Evolutionary conservation across 2,113 vertebrate species (phyloP).

Genomic region (Hippoglossus stenolepis): DNA sequence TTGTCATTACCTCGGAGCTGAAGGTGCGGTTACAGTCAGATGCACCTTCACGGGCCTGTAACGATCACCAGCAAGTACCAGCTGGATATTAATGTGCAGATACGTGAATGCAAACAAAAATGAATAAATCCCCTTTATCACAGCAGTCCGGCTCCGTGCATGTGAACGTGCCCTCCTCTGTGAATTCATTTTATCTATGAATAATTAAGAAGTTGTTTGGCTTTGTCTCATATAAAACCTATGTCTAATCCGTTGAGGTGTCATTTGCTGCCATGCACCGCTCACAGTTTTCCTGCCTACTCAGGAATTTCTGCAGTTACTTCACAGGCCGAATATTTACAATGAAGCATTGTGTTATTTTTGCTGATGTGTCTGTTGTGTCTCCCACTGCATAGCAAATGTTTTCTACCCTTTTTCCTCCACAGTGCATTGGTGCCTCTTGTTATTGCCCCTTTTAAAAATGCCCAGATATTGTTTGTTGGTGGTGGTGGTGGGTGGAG

Average conservation of each 20-base stretch:
- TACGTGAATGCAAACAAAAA: not conserved
- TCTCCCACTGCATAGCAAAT: conserved; percentile 49
- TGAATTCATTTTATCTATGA: conserved; percentile 25
- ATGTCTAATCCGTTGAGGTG: not conserved
- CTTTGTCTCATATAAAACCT: not conserved
- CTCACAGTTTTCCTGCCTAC: conserved; percentile 38
- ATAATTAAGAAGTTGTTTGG: conserved; percentile 36
- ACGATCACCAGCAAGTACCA: not conserved
- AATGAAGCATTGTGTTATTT: conserved; percentile 64
- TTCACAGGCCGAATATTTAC: conserved; percentile 60
- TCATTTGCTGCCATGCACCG: not conserved
- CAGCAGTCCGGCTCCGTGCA: conserved; percentile 13
- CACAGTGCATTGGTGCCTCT: not conserved
- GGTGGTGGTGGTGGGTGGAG: too few species aligned
- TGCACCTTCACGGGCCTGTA: conserved; percentile 32
- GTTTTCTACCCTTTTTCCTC: conserved; percentile 1
- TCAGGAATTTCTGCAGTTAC: conserved; percentile 54
- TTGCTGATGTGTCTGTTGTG: conserved; percentile 62
- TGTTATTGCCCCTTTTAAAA: not conserved
- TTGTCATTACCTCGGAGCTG: conserved; percentile 74
- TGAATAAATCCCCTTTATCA: conserved; percentile 2
- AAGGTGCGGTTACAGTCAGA: conserved; percentile 75
- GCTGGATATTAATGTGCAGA: not conserved
- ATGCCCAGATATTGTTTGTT: not conserved
- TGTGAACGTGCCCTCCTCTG: conserved; percentile 19